Conservation (phyloP, 2,888 invertebrate species). For the Formica aserva region DNA sequence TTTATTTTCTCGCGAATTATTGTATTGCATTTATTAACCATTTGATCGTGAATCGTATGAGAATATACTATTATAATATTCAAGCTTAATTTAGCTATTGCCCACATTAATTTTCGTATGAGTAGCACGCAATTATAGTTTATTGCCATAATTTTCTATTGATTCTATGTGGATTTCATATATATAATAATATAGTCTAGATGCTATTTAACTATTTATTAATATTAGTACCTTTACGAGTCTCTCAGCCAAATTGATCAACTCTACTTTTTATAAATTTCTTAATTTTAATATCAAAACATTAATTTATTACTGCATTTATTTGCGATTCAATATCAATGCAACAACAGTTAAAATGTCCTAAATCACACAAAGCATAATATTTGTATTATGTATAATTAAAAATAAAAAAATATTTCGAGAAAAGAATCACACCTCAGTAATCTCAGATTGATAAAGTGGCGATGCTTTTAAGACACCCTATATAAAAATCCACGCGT, state of each 20-base stretch:
- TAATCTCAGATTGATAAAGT: neutral
- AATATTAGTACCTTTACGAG: neutral
- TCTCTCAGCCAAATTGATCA: neutral
- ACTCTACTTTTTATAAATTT: neutral
- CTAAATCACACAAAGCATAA: neutral
- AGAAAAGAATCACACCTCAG: neutral
- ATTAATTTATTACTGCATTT: neutral
- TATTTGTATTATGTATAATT: neutral
- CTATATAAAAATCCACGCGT: conserved; percentile 15
- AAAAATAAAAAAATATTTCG: neutral
- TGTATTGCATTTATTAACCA: neutral
- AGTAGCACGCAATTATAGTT: neutral
- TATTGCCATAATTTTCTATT: conserved; percentile 25
- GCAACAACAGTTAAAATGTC: neutral
- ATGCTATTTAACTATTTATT: neutral
- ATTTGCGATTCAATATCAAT: neutral
- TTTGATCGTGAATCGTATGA: neutral
- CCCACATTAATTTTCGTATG: conserved; percentile 4
- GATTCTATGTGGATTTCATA: conserved; percentile 1
- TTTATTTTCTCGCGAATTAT: neutral
- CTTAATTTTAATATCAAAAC: neutral
- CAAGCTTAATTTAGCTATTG: conserved; percentile 21
- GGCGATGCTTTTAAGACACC: conserved; percentile 24
- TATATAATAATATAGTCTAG: neutral
- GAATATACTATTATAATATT: conserved; percentile 7